Conservation (phyloP, 2,888 invertebrate genomes). For the Apamea monoglypha region DNA sequence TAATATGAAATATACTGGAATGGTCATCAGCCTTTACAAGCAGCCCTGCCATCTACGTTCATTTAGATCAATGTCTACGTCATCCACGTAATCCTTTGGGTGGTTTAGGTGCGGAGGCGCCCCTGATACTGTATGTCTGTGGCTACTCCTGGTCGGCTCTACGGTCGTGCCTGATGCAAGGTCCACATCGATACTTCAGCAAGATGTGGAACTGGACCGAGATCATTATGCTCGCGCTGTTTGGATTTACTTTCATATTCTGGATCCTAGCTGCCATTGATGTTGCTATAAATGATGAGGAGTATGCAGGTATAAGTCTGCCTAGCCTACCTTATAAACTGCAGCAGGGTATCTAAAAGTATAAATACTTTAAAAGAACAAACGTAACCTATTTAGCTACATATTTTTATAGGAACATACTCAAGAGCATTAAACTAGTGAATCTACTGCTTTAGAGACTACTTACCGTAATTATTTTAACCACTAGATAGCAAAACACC, state of each 20-base stretch:
- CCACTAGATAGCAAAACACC: slow-evolving; percentile 16
- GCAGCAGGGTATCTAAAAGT: not conserved
- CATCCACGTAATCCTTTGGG: not conserved
- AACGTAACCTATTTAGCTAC: not conserved
- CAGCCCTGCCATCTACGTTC: not conserved
- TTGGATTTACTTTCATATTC: slow-evolving; percentile 90
- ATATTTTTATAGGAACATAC: not conserved
- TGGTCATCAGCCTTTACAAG: not conserved
- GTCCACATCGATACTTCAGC: slow-evolving; percentile 89
- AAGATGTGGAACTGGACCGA: slow-evolving; percentile 92
- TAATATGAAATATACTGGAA: not conserved
- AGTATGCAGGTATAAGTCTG: slow-evolving; percentile 49
- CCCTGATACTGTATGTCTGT: slow-evolving; percentile 87
- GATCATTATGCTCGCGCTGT: slow-evolving; percentile 90
- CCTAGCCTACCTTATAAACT: not conserved
- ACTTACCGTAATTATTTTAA: slow-evolving; percentile 26
- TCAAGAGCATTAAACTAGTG: slow-evolving; percentile 4
- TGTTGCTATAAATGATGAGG: slow-evolving; percentile 69
- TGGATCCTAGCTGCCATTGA: slow-evolving; percentile 91
- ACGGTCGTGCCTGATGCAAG: slow-evolving; percentile 90
- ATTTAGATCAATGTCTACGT: not conserved
- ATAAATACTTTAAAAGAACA: not conserved
- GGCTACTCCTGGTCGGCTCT: slow-evolving; percentile 90
- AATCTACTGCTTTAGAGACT: slow-evolving; percentile 8
- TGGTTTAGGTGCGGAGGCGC: slow-evolving; percentile 75